Percentiles rank a stretch among this genome's conserved stretches.
Evolutionary conservation across 2,113 vertebrate genomes (phyloP).

Genomic region (Toxotes jaculatrix): DNA sequence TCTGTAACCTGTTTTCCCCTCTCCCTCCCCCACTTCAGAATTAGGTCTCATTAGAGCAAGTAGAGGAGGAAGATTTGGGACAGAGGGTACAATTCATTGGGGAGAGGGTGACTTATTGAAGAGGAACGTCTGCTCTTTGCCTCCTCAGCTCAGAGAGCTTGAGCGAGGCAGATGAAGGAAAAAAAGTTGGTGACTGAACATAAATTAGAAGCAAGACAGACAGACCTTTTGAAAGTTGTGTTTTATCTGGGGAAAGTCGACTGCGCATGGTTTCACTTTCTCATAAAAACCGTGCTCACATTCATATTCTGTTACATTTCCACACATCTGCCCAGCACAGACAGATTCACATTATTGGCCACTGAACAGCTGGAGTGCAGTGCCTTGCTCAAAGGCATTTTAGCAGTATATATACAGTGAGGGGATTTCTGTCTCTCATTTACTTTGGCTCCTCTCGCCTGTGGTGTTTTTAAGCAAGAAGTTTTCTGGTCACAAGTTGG

Average conservation of each 20-base stretch:
- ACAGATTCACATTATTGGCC: neutral
- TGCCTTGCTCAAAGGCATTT: neutral
- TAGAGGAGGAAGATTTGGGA: neutral
- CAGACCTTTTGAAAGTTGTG: constrained; percentile 8
- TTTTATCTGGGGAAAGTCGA: neutral
- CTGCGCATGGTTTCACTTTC: too few relatives aligned
- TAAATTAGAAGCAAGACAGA: constrained; percentile 10
- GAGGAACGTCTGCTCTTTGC: neutral
- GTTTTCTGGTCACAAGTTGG: neutral
- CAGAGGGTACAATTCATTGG: neutral
- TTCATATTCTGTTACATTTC: neutral
- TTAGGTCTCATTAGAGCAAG: constrained; percentile 10
- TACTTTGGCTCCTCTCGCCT: neutral
- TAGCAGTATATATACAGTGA: neutral
- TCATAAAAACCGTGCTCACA: neutral
- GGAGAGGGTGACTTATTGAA: neutral
- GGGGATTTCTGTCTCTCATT: neutral
- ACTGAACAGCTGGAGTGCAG: neutral
- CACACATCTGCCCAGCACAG: neutral
- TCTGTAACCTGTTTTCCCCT: neutral
- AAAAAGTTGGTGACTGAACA: neutral
- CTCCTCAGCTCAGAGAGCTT: neutral
- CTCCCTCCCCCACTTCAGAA: neutral
- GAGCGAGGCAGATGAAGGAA: neutral
- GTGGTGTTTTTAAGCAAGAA: neutral